A percentile compares a stretch with the other conserved stretches of the same genome.
These are phyloP conservation scores for Albula glossodonta DNA, from an alignment of 2,113 vertebrate genomes.

Conservation along the genomic window DNA sequence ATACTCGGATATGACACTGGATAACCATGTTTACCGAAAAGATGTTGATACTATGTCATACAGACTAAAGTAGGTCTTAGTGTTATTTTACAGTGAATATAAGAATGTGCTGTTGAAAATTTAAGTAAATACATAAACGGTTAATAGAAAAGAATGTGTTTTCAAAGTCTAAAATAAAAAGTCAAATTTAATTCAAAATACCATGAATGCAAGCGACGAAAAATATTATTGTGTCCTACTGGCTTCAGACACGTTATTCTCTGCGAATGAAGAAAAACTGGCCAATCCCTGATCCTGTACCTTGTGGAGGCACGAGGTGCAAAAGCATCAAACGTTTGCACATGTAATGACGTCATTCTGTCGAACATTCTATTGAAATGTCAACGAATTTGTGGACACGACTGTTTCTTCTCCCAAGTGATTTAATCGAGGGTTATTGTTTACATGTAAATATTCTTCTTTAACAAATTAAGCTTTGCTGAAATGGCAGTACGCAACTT, in stretches of 20 bases:
- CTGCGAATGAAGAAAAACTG: not conserved
- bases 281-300: not conserved
- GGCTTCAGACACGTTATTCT: not conserved
- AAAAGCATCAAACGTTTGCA: constrained; percentile 13
- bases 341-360: constrained; percentile 14
- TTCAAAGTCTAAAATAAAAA: too few relatives aligned
- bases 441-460: constrained; percentile 36
- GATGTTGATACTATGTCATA: too few relatives aligned
- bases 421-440: constrained; percentile 18
- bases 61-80: too few relatives aligned
- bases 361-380: not conserved
- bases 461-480: constrained; percentile 24
- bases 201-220: not conserved
- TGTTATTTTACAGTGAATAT: too few relatives aligned
- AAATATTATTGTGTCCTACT: not conserved
- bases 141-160: too few relatives aligned
- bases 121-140: too few relatives aligned
- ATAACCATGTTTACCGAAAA: not conserved
- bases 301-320: not conserved
- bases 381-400: not conserved
- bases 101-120: too few relatives aligned
- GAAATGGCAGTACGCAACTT: constrained; percentile 21
- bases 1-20: not conserved
- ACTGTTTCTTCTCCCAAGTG: not conserved
- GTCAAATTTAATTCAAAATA: too few relatives aligned